Base-by-base conservation (phyloP, 2,888 invertebrate genomes). In the Idaea aversata region DNA sequence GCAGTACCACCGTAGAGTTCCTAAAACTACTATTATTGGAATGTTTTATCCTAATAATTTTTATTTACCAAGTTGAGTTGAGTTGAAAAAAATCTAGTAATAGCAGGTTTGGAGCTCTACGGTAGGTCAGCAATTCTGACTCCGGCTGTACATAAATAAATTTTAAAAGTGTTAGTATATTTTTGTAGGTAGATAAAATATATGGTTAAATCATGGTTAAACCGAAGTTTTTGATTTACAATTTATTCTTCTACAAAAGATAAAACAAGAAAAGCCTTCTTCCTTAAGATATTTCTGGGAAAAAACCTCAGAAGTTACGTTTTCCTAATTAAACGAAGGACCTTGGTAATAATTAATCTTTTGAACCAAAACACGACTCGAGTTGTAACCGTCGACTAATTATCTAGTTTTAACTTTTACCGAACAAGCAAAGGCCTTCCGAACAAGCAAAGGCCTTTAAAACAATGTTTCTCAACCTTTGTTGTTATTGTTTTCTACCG, bases 361-460 rank as follows among this genome's bases (percentile, higher is more conserved):
- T 47, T 47, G 47, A 47, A 47, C 47, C 47, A 47, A 47, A 47
- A 47, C 47, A 10, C 47, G 13, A 47, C 47, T 10, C 47, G 7
- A 47, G 47, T 47, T 47, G 47, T 47, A 47, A 47, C 47, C 47
- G 47, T 47, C 47, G 47, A 47, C 47, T 47, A 47, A 47, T 47
- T 47, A 47, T 47, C 13, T 47, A 47, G 47, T 47, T 47, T 47
- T 47, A 47, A 47, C 47, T 47, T 47, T 47, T 47, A 47, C 47
- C 5, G 47, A 47, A 47, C 47, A 47, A 47, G 47, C 47, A 47
- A 47, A 47, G 47, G 10, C 47, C 47, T 47, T 47, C 47, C 5
- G 47, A 47, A 47, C 47, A 47, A 47, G 47, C 47, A 47, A 47
- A 47, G 47, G 10, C 47, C 47, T 47, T 47, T 47, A 13, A 25